Evolutionary conservation across 2,888 invertebrate genomes (phyloP).

Genomic region (Lacanobia wlatinum): DNA sequence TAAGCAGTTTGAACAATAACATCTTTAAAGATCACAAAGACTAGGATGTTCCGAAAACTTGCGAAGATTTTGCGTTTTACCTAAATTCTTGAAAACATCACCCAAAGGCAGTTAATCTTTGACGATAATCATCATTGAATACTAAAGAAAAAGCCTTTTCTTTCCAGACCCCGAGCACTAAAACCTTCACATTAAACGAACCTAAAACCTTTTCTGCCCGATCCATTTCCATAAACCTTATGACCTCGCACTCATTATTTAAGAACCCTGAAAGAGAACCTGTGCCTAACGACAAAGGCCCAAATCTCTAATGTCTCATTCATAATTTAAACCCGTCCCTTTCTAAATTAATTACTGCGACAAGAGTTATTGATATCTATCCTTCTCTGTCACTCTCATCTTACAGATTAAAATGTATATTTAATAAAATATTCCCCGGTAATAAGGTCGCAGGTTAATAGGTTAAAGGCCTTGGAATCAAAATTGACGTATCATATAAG

Average conservation of each 20-base stretch:
- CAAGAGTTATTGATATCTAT: slow-evolving; percentile 67
- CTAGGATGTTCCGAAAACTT: background rate
- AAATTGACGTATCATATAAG: slow-evolving; percentile 35
- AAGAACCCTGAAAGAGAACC: slow-evolving; percentile 50
- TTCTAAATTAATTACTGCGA: slow-evolving; percentile 68
- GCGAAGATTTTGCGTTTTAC: background rate
- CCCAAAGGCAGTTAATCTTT: background rate
- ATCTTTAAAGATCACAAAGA: background rate
- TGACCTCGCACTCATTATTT: slow-evolving; percentile 55
- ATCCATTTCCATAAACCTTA: slow-evolving; percentile 52
- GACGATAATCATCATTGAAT: background rate
- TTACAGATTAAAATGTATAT: slow-evolving; percentile 67
- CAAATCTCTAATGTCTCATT: slow-evolving; percentile 61
- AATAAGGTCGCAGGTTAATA: slow-evolving; percentile 80
- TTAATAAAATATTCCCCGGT: slow-evolving; percentile 67
- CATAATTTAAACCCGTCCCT: slow-evolving; percentile 62
- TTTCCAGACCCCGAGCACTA: background rate
- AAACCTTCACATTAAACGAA: background rate
- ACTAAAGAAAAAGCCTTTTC: slow-evolving; percentile 3
- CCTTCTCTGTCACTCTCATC: slow-evolving; percentile 65
- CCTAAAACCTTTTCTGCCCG: slow-evolving; percentile 13
- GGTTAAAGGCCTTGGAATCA: slow-evolving; percentile 69
- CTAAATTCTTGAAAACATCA: background rate
- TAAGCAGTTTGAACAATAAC: background rate
- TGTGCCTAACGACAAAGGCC: slow-evolving; percentile 43